Evolutionary conservation across 2,797 vertebrate species (phyloP).

Genomic region (Cyclura pinguis): DNA sequence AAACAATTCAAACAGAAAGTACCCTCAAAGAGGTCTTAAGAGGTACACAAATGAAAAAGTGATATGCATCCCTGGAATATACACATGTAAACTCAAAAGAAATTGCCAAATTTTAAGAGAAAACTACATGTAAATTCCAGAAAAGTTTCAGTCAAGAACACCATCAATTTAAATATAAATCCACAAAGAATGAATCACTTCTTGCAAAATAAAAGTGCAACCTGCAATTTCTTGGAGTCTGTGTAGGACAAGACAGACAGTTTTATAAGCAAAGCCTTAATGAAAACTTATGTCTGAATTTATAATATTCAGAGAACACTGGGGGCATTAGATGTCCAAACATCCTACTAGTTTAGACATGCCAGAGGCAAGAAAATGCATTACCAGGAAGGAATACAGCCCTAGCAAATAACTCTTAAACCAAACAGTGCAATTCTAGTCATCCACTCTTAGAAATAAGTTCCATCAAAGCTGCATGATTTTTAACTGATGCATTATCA

Average conservation of each 20-base stretch:
- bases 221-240: neutral
- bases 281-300: neutral
- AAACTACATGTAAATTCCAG: neutral
- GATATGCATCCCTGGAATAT: neutral
- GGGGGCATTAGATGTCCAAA: neutral
- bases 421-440: neutral
- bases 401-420: neutral
- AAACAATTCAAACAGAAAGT: neutral
- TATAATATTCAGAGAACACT: neutral
- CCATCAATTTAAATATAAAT: neutral
- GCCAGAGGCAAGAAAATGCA: neutral
- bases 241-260: neutral
- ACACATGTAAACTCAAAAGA: neutral
- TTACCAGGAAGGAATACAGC: neutral
- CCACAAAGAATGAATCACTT: neutral
- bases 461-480: neutral
- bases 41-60: neutral
- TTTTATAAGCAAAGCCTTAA: neutral
- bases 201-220: neutral
- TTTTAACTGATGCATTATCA: neutral
- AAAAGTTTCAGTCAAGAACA: neutral
- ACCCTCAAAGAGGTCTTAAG: neutral
- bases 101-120: neutral
- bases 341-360: neutral
- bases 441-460: neutral